A percentile compares a stretch with the other conserved stretches of the same genome.
Conservation (phyloP, 2,888 invertebrate species). For the Hecatera dysodea region DNA sequence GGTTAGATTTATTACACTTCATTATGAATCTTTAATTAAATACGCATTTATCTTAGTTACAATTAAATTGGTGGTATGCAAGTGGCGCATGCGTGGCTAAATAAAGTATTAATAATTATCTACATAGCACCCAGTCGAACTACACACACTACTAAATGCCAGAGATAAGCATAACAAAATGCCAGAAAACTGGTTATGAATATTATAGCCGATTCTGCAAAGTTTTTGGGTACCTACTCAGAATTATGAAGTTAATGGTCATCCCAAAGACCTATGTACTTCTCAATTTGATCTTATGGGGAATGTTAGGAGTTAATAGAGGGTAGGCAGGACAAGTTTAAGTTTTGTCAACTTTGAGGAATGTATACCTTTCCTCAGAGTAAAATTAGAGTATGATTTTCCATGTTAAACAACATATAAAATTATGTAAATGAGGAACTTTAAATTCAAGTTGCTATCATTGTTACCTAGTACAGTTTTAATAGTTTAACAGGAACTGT, state of each 20-base stretch:
- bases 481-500: conserved; percentile 1
- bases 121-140: background rate
- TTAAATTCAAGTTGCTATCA: no score
- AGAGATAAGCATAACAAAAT: conserved; percentile 35
- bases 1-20: conserved; percentile 14
- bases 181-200: conserved; percentile 9
- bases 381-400: no score
- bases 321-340: background rate
- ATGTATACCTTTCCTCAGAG: no score
- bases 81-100: background rate
- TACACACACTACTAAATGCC: conserved; percentile 23
- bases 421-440: no score
- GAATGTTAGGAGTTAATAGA: background rate
- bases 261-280: background rate
- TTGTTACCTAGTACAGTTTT: background rate
- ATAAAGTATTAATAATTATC: conserved; percentile 1
- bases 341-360: no score
- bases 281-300: background rate
- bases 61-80: background rate
- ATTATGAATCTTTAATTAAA: conserved; percentile 10
- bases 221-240: background rate
- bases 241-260: background rate
- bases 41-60: conserved; percentile 9
- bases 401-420: no score
- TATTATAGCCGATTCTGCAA: conserved; percentile 6